Evolutionary conservation across 2,888 invertebrate species (phyloP).

Genomic region (Aspidiotus destructor): DNA sequence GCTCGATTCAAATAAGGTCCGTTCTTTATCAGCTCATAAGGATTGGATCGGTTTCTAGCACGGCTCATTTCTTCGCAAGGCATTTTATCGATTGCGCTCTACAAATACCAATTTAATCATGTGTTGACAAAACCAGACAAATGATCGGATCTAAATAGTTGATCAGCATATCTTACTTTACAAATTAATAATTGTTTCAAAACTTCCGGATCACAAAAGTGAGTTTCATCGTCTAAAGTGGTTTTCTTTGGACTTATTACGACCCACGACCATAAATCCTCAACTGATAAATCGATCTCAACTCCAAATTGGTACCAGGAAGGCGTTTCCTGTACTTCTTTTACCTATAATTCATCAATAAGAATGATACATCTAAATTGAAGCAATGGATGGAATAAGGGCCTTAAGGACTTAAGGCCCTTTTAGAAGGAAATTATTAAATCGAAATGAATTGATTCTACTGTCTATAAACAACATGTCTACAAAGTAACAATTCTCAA

Average conservation of each 20-base stretch:
- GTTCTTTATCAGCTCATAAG: slow-evolving; percentile 83
- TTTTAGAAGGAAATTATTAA: no score
- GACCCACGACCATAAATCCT: slow-evolving; percentile 52
- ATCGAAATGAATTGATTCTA: no score
- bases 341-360: not conserved
- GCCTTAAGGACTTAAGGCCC: no score
- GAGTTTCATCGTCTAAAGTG: slow-evolving; percentile 63
- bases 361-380: slow-evolving; percentile 8
- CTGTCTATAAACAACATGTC: no score
- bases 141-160: slow-evolving; percentile 1
- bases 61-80: slow-evolving; percentile 65
- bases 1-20: slow-evolving; percentile 87
- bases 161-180: slow-evolving; percentile 50
- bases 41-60: slow-evolving; percentile 78
- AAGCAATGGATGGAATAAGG: no score
- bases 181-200: slow-evolving; percentile 61
- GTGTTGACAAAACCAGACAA: not conserved
- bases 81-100: slow-evolving; percentile 71
- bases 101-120: slow-evolving; percentile 39
- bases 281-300: slow-evolving; percentile 7
- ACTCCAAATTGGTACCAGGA: no score
- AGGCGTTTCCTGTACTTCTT: slow-evolving; percentile 10
- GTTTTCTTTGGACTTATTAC: slow-evolving; percentile 55
- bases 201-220: slow-evolving; percentile 63
- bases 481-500: no score